Base-by-base conservation (phyloP, 2,113 vertebrate species). In the Ellobius talpinus region DNA sequence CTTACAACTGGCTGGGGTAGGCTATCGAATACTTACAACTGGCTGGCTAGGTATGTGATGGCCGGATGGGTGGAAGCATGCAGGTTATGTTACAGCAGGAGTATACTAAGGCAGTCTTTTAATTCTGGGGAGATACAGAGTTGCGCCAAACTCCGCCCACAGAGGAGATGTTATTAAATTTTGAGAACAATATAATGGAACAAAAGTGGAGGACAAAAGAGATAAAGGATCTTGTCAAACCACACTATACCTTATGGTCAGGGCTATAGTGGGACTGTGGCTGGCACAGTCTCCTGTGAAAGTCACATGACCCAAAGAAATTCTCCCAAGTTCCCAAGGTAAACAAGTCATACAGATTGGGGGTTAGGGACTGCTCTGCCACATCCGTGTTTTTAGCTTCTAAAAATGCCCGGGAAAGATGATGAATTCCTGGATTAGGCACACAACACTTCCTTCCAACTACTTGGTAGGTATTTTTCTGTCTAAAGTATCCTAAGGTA, bases 151-250 rank as follows among this genome's bases (percentile, higher is more conserved):
- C 79, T 73, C 90, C 81, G n/a, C n/a, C 84, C 81, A 39, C 70
- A 47, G 70, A 89, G 66, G 52, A 17, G 45, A 55, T 47, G 73
- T 89, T 88, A 95, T 76, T 81, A 89, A 92, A 92, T 73, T 81
- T 92, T 88, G 70, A 97, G 76, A 96, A 90, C 23, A 74, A 81
- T 87, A 74, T 81, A 93, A 90, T 87, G 63, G 55, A 55, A 96
- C 97, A 31, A 58, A 90, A 93, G 61, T n/a, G 9, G 36, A 94
- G 39, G 72, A 94, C 33, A 29, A 63, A 74, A 58, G 70, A 93
- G 70, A 72, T 45, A 45, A 92, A 86, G 39, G 65, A 52, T 88
- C 33, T 92, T 93, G 70, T 87, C 31, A 50, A 14, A 58, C 70
- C 84, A 61, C 16, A 42, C 36, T 31, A 39, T 31, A 66, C 9